phyloP scores from a whole-genome alignment of 2,797 vertebrate species.

The Enteromius radiatus region DNA sequence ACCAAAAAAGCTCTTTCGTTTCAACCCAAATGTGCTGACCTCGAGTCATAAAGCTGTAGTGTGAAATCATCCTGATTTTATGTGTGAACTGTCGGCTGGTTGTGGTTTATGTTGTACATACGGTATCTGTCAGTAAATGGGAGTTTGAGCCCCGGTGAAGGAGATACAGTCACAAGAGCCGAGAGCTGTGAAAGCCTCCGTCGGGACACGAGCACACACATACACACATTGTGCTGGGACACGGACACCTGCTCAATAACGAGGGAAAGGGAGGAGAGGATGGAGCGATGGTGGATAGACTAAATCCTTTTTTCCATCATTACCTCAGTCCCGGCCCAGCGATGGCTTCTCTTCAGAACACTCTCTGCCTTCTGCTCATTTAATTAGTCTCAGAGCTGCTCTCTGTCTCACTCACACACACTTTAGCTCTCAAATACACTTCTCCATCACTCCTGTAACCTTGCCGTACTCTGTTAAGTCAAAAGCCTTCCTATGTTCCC shows the following conservation, averaged over 20 bases:
- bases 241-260: slow-evolving; percentile 47
- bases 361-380: slow-evolving; percentile 72
- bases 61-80: slow-evolving; percentile 1
- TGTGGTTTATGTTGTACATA: slow-evolving; percentile 37
- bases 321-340: slow-evolving; percentile 74
- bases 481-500: slow-evolving; percentile 33
- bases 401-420: slow-evolving; percentile 63
- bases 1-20: not conserved
- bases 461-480: slow-evolving; percentile 39
- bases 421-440: slow-evolving; percentile 39
- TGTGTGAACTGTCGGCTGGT: slow-evolving; percentile 14
- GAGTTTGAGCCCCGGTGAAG: slow-evolving; percentile 40
- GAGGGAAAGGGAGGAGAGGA: slow-evolving; percentile 41
- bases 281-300: slow-evolving; percentile 56
- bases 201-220: slow-evolving; percentile 26
- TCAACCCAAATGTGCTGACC: not conserved
- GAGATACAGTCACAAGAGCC: slow-evolving; percentile 36
- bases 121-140: slow-evolving; percentile 35
- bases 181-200: slow-evolving; percentile 43
- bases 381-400: slow-evolving; percentile 84
- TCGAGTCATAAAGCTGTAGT: slow-evolving; percentile 1
- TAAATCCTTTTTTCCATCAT: slow-evolving; percentile 85
- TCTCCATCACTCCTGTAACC: slow-evolving; percentile 35
- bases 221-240: slow-evolving; percentile 38
- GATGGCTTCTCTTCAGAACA: slow-evolving; percentile 58